These are phyloP conservation scores for Oasisia sp. DNA, from an alignment of 2,888 invertebrate genomes.

Conservation along the genomic window DNA sequence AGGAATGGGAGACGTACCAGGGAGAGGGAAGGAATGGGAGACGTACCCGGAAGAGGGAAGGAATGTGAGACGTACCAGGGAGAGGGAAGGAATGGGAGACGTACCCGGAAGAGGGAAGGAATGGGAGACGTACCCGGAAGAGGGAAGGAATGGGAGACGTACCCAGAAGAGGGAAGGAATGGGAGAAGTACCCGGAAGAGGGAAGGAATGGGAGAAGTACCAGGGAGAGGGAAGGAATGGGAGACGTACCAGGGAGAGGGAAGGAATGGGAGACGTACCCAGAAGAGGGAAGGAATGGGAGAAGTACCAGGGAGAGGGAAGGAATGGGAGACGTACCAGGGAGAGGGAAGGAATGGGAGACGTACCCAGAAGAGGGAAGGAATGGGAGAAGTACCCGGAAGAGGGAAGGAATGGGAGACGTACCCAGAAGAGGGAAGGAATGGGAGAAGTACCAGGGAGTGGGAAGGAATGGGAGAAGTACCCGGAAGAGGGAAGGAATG, in stretches of 20 bases:
- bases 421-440: no score
- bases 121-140: not conserved
- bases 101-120: not conserved
- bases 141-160: not conserved
- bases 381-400: not conserved
- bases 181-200: not conserved
- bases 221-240: not conserved
- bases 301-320: not conserved
- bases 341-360: not conserved
- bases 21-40: not conserved
- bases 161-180: not conserved
- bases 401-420: not conserved
- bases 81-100: no score
- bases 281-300: not conserved
- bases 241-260: not conserved
- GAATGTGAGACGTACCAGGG: no score
- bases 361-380: not conserved
- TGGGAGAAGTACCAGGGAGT: no score
- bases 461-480: no score
- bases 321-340: not conserved
- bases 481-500: no score
- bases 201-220: not conserved
- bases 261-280: not conserved
- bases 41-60: no score
- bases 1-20: not conserved